Base-by-base conservation (phyloP, 2,888 invertebrate genomes). In the Toxonevra muliebris region DNA sequence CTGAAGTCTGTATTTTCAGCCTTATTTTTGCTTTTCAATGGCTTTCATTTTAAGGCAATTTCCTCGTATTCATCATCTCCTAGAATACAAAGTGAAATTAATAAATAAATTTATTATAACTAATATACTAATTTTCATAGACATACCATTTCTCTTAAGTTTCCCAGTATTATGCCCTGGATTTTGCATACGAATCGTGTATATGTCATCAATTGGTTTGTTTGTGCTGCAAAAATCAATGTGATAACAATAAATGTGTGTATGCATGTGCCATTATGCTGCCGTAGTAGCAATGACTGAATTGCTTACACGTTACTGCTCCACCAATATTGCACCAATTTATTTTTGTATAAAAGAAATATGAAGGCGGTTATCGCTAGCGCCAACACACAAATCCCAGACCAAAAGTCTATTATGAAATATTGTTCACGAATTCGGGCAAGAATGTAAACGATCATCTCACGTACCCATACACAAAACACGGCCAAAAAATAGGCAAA, bases 341-440 rank as follows among this genome's bases (percentile, higher is more conserved):
- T 61, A 60, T 80, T 82, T 69, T 72, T 80, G 68, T 78, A 80
- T 41, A 80, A 71, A 15, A 80, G 61, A n/a, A 80, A 75, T 9
- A 76, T 73, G 12, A 81, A 80, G 0, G 75, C 82, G 2, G 78
- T 76, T n/a, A 79, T 72, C 53, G 80, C 78, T 66, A 81, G 66
- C 7, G 70, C 75, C 62, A 80, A 55, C 3, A 81, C 66, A 50
- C 79, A 81, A 45, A 80, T 78, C 15, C 80, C 82, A 50, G 79
- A 81, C 81, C 81, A 77, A 69, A 79, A 81, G 20, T 80, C 80
- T 45, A 81, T 79, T 43, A 80, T 79, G 41, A 80, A 80, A 73
- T 77, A 80, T 40, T 80, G 76, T 60, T 80, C 78, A 20, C 80
- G 66, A 20, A 76, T 65, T 0, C 79, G 73, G 1, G 82, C 79